Percentiles rank a stretch among this genome's conserved stretches.
Conservation (phyloP, 2,113 vertebrate genomes). For the Ivindomyrus marchei region DNA sequence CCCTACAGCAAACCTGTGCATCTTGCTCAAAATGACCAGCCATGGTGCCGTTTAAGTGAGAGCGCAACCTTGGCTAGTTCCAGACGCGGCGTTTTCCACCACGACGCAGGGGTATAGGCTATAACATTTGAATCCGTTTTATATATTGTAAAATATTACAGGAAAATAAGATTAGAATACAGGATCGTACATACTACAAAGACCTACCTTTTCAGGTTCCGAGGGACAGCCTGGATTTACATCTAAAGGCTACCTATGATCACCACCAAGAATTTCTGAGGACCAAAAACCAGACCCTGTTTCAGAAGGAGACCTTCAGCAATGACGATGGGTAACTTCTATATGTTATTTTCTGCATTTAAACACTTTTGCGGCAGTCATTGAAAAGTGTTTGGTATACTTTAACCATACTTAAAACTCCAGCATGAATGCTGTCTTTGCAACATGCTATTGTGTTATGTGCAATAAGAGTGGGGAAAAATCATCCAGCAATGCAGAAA, state of each 20-base stretch:
- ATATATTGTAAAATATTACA: background rate
- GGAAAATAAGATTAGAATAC: background rate
- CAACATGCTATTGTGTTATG: background rate
- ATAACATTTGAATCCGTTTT: background rate
- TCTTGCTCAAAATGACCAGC: constrained; percentile 63
- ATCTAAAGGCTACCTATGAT: constrained; percentile 65
- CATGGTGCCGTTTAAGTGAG: constrained; percentile 65
- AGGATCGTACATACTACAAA: background rate
- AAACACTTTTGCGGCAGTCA: background rate
- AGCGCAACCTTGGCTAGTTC: constrained; percentile 53
- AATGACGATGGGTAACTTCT: constrained; percentile 44
- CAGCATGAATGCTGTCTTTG: background rate
- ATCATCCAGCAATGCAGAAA: background rate
- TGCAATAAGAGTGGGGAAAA: background rate
- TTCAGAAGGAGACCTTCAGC: constrained; percentile 55
- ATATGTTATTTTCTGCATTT: background rate
- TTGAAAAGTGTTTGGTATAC: background rate
- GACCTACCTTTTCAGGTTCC: constrained; percentile 44
- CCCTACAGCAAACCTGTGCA: constrained; percentile 47
- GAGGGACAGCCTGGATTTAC: constrained; percentile 69
- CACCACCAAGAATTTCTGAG: constrained; percentile 61
- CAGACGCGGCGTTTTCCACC: constrained; percentile 38
- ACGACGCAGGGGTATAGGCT: constrained; percentile 51
- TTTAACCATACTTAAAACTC: background rate
- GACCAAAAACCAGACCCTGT: constrained; percentile 57